Base-by-base conservation (phyloP, 1,140 invertebrate species). In the Telenomus remus region DNA sequence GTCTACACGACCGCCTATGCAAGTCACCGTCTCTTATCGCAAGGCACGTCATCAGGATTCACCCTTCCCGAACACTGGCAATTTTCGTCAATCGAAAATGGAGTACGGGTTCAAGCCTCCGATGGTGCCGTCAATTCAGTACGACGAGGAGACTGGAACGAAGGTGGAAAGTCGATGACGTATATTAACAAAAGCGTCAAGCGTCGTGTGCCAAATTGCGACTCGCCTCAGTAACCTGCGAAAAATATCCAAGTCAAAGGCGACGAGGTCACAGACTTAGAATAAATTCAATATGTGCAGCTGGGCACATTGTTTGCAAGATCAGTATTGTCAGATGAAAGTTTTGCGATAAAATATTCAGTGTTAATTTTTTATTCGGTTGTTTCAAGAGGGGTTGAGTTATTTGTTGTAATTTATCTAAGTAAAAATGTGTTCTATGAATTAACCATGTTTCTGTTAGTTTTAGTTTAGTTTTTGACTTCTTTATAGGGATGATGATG, bases 91-190 rank as follows among this genome's bases (percentile, higher is more conserved):
- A 65, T 88, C 94, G 0, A 92, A 92, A 69, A 90, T 95, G 78
- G 94, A 95, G 68, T 95, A 95, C 78, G 94, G 93, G 0, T 95
- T 95, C 66, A 94, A 94, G 76, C 94, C 94, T 8, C 94, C 94
- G 0, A 83, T 95, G 76, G 90, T 94, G 53, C 94, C 94, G 1
- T 95, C 94, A 0, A 89, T 93, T n/a, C 93, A 94, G 80, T 93
- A 95, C 16, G 93, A 94, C 76, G 92, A 95, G 54, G 81, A 88
- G 50, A 86, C 85, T 4, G 86, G 83, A 0, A 81, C 82, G 4
- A 86, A 86, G 80, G 82, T 88, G 0, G 82, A 88, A 72, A 84
- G 79, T 50, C 80, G 77, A 84, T 56, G 64, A 79, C 51, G 54
- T 43, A 46, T 10, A 51, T 47, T 43, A 50, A 46, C 27, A 42